A percentile compares a stretch with the other conserved stretches of the same genome.
These are phyloP conservation scores for Drosophila borborema DNA, from an alignment of 2,888 invertebrate genomes.

Conservation along the genomic window DNA sequence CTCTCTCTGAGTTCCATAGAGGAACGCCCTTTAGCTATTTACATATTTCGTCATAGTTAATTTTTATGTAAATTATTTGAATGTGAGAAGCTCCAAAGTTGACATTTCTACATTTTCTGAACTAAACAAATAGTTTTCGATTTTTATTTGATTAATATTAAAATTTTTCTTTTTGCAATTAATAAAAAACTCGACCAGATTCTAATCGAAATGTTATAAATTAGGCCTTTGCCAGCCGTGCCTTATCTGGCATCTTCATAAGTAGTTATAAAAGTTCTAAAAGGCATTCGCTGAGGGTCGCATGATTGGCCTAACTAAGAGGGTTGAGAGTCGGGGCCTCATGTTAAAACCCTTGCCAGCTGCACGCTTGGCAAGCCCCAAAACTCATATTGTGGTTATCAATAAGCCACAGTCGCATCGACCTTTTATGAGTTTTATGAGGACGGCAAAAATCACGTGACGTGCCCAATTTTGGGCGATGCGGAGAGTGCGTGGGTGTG, in stretches of 20 bases:
- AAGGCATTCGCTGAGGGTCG: slow-evolving; percentile 41
- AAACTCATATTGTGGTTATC: slow-evolving; percentile 9
- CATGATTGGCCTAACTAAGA: slow-evolving; percentile 37
- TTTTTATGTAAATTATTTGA: not conserved
- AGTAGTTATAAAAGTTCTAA: slow-evolving; percentile 39
- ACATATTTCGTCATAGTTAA: not conserved
- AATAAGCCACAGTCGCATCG: slow-evolving; percentile 53
- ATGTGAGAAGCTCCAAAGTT: not conserved
- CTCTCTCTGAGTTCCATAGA: not conserved
- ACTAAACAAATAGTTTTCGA: not conserved
- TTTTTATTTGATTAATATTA: not conserved
- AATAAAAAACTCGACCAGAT: not conserved
- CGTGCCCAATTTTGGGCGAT: slow-evolving; percentile 70
- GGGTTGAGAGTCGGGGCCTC: slow-evolving; percentile 7
- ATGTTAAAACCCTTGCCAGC: slow-evolving; percentile 42
- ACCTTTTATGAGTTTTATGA: slow-evolving; percentile 67
- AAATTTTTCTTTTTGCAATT: not conserved
- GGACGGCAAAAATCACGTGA: slow-evolving; percentile 71
- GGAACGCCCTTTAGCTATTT: not conserved
- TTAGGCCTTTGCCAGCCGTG: slow-evolving; percentile 32
- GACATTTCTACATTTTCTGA: not conserved
- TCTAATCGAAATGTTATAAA: slow-evolving; percentile 7
- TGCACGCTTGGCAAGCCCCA: slow-evolving; percentile 8
- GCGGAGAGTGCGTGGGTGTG: slow-evolving; percentile 63
- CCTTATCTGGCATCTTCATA: slow-evolving; percentile 62